Evolutionary conservation across 1,140 invertebrate species (phyloP).

Genomic region (Drosophila seguyi): DNA sequence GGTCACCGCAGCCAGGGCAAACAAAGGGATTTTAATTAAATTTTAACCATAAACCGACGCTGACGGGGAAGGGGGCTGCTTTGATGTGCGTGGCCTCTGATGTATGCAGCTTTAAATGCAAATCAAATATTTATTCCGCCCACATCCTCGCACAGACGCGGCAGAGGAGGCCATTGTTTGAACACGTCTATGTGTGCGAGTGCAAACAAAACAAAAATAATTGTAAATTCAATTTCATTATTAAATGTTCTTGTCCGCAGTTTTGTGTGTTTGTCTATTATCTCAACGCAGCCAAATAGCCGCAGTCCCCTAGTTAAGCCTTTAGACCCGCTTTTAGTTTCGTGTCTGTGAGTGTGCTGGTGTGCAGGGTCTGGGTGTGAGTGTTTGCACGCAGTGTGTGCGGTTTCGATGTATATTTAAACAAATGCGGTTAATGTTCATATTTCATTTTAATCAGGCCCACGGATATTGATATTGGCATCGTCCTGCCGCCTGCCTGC

Average conservation of each 20-base stretch:
- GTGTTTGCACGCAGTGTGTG: slow-evolving; percentile 67
- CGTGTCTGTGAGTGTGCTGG: not conserved
- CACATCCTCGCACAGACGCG: slow-evolving; percentile 15
- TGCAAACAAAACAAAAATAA: slow-evolving; percentile 75
- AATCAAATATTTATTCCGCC: slow-evolving; percentile 74
- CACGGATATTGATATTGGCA: slow-evolving; percentile 61
- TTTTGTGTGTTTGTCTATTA: slow-evolving; percentile 73
- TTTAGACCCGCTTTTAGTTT: slow-evolving; percentile 15
- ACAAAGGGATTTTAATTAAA: slow-evolving; percentile 78
- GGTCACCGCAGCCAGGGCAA: slow-evolving; percentile 46
- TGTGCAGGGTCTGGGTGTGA: slow-evolving; percentile 1
- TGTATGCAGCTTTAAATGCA: slow-evolving; percentile 65
- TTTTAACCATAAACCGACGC: slow-evolving; percentile 44
- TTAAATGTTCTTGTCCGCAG: slow-evolving; percentile 69
- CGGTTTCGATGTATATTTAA: slow-evolving; percentile 76
- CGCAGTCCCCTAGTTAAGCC: slow-evolving; percentile 26
- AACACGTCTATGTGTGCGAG: slow-evolving; percentile 37
- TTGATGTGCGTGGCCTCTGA: slow-evolving; percentile 53
- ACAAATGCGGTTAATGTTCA: slow-evolving; percentile 82
- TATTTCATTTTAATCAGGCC: slow-evolving; percentile 79
- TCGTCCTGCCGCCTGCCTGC: slow-evolving; percentile 7
- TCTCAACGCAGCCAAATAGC: slow-evolving; percentile 34
- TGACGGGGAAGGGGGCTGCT: slow-evolving; percentile 27
- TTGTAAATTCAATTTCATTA: slow-evolving; percentile 83
- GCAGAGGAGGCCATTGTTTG: slow-evolving; percentile 47